These are phyloP conservation scores for Anthopleura sola DNA, from an alignment of 64 coral and sea anemone genomes.

Conservation along the genomic window DNA sequence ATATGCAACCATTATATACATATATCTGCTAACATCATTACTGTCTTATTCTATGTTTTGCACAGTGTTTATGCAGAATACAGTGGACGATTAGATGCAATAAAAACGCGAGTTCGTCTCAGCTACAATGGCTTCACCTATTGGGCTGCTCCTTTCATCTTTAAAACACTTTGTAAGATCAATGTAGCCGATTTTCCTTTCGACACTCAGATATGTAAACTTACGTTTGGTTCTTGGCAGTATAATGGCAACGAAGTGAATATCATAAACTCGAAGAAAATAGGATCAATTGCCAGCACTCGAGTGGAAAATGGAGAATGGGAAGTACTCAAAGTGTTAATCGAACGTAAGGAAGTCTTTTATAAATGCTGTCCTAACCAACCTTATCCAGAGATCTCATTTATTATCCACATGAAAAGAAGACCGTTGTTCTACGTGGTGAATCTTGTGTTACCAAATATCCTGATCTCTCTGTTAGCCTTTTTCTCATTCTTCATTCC, in stretches of 20 bases:
- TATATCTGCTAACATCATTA: background rate
- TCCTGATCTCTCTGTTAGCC: conserved; percentile 53
- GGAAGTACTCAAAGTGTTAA: conserved; percentile 33
- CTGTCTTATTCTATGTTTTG: background rate
- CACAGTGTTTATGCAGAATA: background rate
- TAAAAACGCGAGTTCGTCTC: conserved; percentile 25
- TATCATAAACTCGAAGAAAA: conserved; percentile 22
- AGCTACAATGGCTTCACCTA: conserved; percentile 27
- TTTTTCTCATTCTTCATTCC: conserved; percentile 71
- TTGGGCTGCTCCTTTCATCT: conserved; percentile 64
- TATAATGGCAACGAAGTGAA: conserved; percentile 40
- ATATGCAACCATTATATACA: too few species aligned
- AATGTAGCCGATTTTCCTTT: conserved; percentile 64
- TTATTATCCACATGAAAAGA: conserved; percentile 49
- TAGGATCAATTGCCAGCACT: conserved; percentile 25
- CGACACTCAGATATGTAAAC: conserved; percentile 43
- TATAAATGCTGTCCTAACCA: conserved; percentile 37
- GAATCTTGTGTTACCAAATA: conserved; percentile 57
- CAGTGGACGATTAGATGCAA: conserved; percentile 46
- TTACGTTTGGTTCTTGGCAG: conserved; percentile 60
- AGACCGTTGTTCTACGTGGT: conserved; percentile 53
- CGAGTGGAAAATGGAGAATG: conserved; percentile 66
- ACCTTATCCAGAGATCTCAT: conserved; percentile 43
- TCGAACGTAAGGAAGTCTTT: conserved; percentile 16
- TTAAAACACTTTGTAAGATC: conserved; percentile 60